A percentile compares a stretch with the other conserved stretches of the same genome.
Conservation (phyloP, 2,888 invertebrate genomes). For the Diadromus collaris region DNA sequence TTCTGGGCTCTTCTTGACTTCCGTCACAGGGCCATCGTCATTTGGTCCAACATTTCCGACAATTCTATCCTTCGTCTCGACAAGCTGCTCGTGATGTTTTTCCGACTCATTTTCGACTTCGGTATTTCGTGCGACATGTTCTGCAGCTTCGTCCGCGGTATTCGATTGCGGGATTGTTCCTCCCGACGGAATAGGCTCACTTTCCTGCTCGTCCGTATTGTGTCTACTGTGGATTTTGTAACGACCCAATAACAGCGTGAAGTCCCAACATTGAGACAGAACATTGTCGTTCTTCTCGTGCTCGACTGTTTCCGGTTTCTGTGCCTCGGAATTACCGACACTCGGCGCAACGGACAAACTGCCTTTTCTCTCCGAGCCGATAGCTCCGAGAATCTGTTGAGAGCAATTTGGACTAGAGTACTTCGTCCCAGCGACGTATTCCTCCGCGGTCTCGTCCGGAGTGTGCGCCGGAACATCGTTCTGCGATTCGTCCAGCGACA, state of each 20-base stretch:
- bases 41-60: not conserved
- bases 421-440: not conserved
- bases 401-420: conserved; percentile 23
- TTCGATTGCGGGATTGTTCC: not conserved
- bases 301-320: conserved; percentile 11
- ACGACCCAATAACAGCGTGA: conserved; percentile 63
- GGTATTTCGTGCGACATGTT: not conserved
- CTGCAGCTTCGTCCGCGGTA: not conserved
- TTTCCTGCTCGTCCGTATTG: not conserved
- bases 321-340: not conserved
- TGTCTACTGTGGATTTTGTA: conserved; percentile 64
- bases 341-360: conserved; percentile 46
- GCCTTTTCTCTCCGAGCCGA: conserved; percentile 66
- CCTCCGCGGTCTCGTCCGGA: conserved; percentile 7
- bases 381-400: conserved; percentile 65
- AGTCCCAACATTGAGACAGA: conserved; percentile 68
- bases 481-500: not conserved
- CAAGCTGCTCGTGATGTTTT: not conserved
- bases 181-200: not conserved
- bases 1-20: not conserved
- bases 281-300: conserved; percentile 54
- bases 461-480: not conserved
- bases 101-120: not conserved
- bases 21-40: not conserved
- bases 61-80: not conserved